A percentile compares a stretch with the other conserved stretches of the same genome.
phyloP scores from a whole-genome alignment of 1,140 invertebrate species.

The Cataglyphis hispanica region DNA sequence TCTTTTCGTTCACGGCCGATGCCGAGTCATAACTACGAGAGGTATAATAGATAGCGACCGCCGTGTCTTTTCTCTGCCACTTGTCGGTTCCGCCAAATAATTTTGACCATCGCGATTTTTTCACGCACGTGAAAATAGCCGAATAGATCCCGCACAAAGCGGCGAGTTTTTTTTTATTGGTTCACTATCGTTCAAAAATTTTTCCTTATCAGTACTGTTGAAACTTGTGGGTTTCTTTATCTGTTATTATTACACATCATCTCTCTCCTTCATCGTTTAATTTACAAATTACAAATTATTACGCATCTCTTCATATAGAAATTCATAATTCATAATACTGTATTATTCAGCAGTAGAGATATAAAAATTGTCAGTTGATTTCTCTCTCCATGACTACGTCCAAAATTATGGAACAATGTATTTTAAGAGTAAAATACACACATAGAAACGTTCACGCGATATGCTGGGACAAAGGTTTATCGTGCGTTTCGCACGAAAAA shows the following conservation, averaged over 20 bases:
- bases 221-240: neutral
- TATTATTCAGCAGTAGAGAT: neutral
- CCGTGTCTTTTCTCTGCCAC: conserved; percentile 78
- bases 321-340: neutral
- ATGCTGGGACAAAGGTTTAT: conserved; percentile 66
- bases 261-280: neutral
- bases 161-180: neutral
- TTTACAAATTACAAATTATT: neutral
- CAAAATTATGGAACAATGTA: neutral
- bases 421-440: neutral
- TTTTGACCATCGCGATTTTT: conserved; percentile 79
- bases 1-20: conserved; percentile 66
- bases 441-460: neutral
- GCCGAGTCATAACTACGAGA: conserved; percentile 79
- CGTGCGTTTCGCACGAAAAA: conserved; percentile 77
- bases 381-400: neutral
- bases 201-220: neutral
- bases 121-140: conserved; percentile 41
- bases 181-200: neutral
- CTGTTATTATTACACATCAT: neutral
- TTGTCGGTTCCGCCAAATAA: conserved; percentile 80
- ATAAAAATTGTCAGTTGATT: neutral
- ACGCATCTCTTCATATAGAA: neutral
- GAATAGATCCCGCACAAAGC: neutral
- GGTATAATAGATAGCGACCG: conserved; percentile 77